Evolutionary conservation across 2,888 invertebrate genomes (phyloP).

Genomic region (Philonicus albiceps): DNA sequence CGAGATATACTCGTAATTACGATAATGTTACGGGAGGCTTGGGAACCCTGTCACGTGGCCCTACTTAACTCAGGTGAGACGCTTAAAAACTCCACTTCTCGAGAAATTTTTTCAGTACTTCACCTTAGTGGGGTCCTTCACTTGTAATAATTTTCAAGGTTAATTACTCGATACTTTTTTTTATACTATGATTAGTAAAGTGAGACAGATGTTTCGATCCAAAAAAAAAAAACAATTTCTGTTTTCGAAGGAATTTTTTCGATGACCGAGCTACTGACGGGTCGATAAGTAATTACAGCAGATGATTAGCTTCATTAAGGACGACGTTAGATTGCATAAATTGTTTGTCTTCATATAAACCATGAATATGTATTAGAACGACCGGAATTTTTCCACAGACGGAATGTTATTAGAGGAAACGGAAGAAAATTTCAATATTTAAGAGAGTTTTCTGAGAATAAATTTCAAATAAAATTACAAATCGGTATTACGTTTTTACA

Average conservation of each 20-base stretch:
- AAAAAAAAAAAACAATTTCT: not conserved
- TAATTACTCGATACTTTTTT: not conserved
- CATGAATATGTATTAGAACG: not conserved
- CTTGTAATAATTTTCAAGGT: not conserved
- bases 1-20: not conserved
- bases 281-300: not conserved
- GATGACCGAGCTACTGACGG: not conserved
- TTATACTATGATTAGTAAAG: not conserved
- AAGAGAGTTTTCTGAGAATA: too few species aligned
- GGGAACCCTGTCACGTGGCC: not conserved
- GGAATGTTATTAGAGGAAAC: too few species aligned
- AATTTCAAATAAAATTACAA: too few species aligned
- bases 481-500: too few species aligned
- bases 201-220: not conserved
- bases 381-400: too few species aligned
- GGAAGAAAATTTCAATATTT: too few species aligned
- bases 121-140: not conserved
- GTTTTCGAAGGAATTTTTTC: not conserved
- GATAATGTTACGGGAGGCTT: not conserved
- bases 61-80: not conserved
- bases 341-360: not conserved
- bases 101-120: not conserved
- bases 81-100: not conserved
- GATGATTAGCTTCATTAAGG: not conserved
- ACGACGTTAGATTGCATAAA: not conserved